Conservation (phyloP, 2,888 invertebrate genomes). For the Latheticus oryzae region DNA sequence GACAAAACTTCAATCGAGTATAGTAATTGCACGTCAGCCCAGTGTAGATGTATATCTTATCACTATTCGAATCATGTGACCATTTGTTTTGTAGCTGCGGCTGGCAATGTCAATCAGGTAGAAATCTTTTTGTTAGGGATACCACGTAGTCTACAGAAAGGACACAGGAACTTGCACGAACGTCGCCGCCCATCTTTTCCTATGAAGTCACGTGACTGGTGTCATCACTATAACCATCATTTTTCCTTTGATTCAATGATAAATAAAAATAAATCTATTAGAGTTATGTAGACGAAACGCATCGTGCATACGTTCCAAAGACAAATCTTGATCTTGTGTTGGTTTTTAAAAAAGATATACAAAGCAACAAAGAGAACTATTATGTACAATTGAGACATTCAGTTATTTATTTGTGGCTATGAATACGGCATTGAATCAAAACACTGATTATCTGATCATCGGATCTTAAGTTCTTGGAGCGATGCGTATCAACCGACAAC, state of each 20-base stretch:
- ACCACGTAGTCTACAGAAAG: constrained; percentile 45
- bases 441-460: constrained; percentile 61
- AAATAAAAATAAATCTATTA: constrained; percentile 17
- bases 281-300: constrained; percentile 8
- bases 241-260: neutral
- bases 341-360: constrained; percentile 17
- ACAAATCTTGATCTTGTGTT: too few relatives aligned
- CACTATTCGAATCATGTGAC: constrained; percentile 56
- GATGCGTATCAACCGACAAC: constrained; percentile 56
- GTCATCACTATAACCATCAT: constrained; percentile 12
- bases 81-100: constrained; percentile 53
- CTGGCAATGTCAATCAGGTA: constrained; percentile 50
- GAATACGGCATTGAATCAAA: constrained; percentile 61
- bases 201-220: constrained; percentile 40
- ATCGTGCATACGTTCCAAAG: constrained; percentile 8
- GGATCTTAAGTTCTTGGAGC: constrained; percentile 48
- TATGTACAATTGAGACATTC: constrained; percentile 58
- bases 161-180: constrained; percentile 53
- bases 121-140: constrained; percentile 40
- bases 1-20: constrained; percentile 35
- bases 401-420: constrained; percentile 58
- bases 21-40: constrained; percentile 19
- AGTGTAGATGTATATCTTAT: constrained; percentile 45
- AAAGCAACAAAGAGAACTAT: constrained; percentile 43
- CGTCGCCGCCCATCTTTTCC: constrained; percentile 38